Conservation (phyloP, 1,140 invertebrate genomes). For the Tenebrio molitor region DNA sequence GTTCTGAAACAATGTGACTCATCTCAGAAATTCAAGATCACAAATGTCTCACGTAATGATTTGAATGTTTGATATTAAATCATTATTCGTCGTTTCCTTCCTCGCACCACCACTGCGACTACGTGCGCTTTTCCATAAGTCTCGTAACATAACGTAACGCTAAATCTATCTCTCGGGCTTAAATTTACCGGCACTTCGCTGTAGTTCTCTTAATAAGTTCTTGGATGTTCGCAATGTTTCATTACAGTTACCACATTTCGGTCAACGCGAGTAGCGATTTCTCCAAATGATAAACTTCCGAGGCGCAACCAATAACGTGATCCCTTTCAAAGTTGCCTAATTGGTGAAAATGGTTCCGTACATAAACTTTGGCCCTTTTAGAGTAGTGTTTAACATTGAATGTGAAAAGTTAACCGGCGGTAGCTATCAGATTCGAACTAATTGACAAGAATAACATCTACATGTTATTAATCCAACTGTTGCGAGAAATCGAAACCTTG, state of each 20-base stretch:
- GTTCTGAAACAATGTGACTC: slow-evolving; percentile 9
- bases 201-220: slow-evolving; percentile 20
- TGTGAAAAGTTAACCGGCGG: neutral
- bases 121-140: slow-evolving; percentile 10
- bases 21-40: neutral
- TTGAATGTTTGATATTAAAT: slow-evolving; percentile 9
- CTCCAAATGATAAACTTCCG: slow-evolving; percentile 27
- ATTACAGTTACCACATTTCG: slow-evolving; percentile 19
- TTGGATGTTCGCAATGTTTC: slow-evolving; percentile 27
- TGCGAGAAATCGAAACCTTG: too few species aligned
- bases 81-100: slow-evolving; percentile 4
- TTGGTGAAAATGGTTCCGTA: slow-evolving; percentile 18
- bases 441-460: neutral
- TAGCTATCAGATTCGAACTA: too few species aligned
- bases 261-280: slow-evolving; percentile 34
- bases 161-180: slow-evolving; percentile 8
- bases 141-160: too few species aligned
- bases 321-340: slow-evolving; percentile 22
- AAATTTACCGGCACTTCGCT: slow-evolving; percentile 12
- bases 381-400: slow-evolving; percentile 8
- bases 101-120: too few species aligned
- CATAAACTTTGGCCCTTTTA: slow-evolving; percentile 14
- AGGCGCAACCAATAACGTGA: slow-evolving; percentile 8
- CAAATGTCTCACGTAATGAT: neutral
- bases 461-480: too few species aligned